These are phyloP conservation scores for Xenops minutus DNA, from an alignment of 2,797 vertebrate species.

Conservation along the genomic window DNA sequence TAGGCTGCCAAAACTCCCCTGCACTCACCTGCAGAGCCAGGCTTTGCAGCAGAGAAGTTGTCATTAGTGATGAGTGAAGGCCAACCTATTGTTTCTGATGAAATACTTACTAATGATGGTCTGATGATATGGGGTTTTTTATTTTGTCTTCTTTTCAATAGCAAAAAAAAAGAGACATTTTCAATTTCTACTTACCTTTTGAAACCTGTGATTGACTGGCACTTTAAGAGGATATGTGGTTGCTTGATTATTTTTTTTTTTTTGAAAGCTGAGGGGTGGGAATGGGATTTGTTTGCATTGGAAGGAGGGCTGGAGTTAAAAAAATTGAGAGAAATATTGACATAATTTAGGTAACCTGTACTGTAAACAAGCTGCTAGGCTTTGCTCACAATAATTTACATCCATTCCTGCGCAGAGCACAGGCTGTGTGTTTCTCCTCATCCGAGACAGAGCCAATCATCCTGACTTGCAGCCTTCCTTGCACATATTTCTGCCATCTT, in stretches of 20 bases:
- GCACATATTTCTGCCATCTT: neutral
- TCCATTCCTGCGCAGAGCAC: neutral
- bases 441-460: conserved; percentile 6
- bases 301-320: conserved; percentile 11
- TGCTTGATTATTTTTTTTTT: neutral
- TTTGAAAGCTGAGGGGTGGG: neutral
- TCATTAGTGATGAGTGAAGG: conserved; percentile 6
- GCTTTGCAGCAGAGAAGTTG: neutral
- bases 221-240: neutral
- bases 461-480: neutral
- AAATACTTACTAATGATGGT: neutral
- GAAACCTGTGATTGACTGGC: neutral
- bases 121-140: neutral
- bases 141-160: neutral
- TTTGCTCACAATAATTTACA: conserved; percentile 37
- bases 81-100: conserved; percentile 11
- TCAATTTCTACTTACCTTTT: neutral
- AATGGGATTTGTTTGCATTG: conserved; percentile 26
- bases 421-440: neutral
- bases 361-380: conserved; percentile 33
- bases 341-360: conserved; percentile 30
- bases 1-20: neutral
- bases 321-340: neutral
- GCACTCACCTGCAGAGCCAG: neutral
- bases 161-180: neutral